These are phyloP conservation scores for Agrotis ipsilon DNA, from an alignment of 2,888 invertebrate genomes.

Conservation along the genomic window DNA sequence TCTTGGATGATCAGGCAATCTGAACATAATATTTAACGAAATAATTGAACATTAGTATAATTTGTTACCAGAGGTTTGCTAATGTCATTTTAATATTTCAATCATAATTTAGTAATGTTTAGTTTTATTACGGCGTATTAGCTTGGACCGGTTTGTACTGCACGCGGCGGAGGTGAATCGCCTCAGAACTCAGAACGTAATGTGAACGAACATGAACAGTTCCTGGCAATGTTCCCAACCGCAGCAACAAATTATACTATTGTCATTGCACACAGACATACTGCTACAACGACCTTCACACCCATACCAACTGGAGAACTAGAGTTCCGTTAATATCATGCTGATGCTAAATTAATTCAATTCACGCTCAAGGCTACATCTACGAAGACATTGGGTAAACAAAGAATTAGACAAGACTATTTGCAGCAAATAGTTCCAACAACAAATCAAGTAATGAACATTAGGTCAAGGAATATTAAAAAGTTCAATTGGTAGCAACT, in stretches of 20 bases:
- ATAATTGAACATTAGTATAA: constrained; percentile 26
- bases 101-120: constrained; percentile 48
- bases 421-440: constrained; percentile 58
- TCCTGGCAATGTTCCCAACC: constrained; percentile 78
- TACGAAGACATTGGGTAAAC: constrained; percentile 53
- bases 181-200: constrained; percentile 71
- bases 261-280: constrained; percentile 69
- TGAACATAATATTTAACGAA: constrained; percentile 15
- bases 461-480: constrained; percentile 67
- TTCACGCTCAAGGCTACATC: constrained; percentile 64
- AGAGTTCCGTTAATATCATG: constrained; percentile 64
- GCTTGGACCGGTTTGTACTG: constrained; percentile 63
- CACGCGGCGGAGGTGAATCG: constrained; percentile 70
- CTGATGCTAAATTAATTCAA: constrained; percentile 64
- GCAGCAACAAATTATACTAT: constrained; percentile 71
- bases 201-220: constrained; percentile 73
- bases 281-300: constrained; percentile 70
- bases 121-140: constrained; percentile 44
- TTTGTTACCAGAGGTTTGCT: constrained; percentile 27
- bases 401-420: constrained; percentile 61
- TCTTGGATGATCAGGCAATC: constrained; percentile 12
- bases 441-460: constrained; percentile 63
- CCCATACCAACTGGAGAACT: constrained; percentile 66
- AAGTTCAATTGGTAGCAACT: constrained; percentile 66
- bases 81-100: constrained; percentile 56